Percentiles rank a stretch among this genome's conserved stretches.
phyloP scores from a whole-genome alignment of 2,888 invertebrate species.

The Scrobipalpa costella region DNA sequence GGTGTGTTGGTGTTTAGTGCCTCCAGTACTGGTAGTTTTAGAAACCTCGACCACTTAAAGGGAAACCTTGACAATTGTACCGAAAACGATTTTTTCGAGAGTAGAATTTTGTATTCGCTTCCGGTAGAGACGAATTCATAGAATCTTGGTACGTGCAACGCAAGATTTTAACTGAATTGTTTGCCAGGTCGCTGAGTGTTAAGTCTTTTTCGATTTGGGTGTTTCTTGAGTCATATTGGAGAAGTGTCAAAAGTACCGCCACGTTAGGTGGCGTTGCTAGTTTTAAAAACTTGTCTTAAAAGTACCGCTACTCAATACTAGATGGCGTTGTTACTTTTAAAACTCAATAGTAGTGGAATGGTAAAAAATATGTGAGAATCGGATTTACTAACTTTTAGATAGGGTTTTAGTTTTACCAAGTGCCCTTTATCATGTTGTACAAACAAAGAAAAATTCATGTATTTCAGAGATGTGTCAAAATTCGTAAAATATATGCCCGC shows the following conservation, averaged over 20 bases:
- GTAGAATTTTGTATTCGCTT: constrained; percentile 48
- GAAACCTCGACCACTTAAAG: constrained; percentile 64
- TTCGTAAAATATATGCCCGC: background rate
- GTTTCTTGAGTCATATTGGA: background rate
- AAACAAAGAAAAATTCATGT: no score
- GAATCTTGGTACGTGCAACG: constrained; percentile 50
- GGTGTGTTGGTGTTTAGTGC: constrained; percentile 74
- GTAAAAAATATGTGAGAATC: no score
- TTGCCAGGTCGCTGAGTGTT: constrained; percentile 33
- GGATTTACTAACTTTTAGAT: no score
- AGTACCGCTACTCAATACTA: no score
- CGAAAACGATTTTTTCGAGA: constrained; percentile 68
- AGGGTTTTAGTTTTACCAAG: no score
- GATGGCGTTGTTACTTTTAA: no score
- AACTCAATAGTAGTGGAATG: no score
- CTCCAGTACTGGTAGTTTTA: constrained; percentile 72
- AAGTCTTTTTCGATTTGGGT: constrained; percentile 9
- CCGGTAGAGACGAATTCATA: constrained; percentile 48
- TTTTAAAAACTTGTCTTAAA: background rate
- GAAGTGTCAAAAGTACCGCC: background rate
- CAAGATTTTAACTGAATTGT: constrained; percentile 63
- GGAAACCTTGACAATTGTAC: constrained; percentile 66
- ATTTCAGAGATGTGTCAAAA: no score
- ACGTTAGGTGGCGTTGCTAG: background rate
- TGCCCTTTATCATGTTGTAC: no score